A percentile compares a stretch with the other conserved stretches of the same genome.
Conservation (phyloP, 92 coral and sea anemone genomes). For the Siderastrea radians region DNA sequence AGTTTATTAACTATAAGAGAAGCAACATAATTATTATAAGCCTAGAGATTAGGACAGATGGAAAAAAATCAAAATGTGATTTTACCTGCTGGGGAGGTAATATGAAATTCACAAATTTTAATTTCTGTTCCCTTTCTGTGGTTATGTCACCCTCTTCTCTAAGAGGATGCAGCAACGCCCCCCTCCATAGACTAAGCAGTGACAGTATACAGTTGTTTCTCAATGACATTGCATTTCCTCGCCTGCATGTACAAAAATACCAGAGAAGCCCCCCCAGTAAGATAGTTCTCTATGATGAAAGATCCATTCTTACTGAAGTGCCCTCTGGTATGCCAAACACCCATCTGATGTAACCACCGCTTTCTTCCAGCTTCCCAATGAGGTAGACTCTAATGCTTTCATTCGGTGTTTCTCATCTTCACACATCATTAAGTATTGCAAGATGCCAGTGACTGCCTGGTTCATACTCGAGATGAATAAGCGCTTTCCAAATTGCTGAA, state of each 20-base stretch:
- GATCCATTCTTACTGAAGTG: slow-evolving; percentile 18
- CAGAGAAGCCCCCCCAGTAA: slow-evolving; percentile 61
- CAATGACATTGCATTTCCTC: slow-evolving; percentile 39
- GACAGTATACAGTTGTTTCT: slow-evolving; percentile 46
- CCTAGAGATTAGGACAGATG: too few relatives aligned
- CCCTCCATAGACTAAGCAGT: slow-evolving; percentile 5
- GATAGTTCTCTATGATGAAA: slow-evolving; percentile 52
- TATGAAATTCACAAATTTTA: too few relatives aligned
- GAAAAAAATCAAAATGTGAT: too few relatives aligned
- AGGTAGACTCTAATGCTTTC: not conserved
- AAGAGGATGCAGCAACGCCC: not conserved
- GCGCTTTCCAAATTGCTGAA: not conserved
- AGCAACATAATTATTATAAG: too few relatives aligned
- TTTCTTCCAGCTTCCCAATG: slow-evolving; percentile 34
- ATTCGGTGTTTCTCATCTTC: slow-evolving; percentile 7
- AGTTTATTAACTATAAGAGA: too few relatives aligned
- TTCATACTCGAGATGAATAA: too few relatives aligned
- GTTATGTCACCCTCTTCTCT: too few relatives aligned
- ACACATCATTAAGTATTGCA: slow-evolving; percentile 28
- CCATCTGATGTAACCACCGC: slow-evolving; percentile 45
- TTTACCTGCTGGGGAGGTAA: too few relatives aligned
- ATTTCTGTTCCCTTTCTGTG: too few relatives aligned
- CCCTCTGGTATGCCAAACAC: slow-evolving; percentile 32
- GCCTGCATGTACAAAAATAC: slow-evolving; percentile 55
- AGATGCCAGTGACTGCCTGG: too few relatives aligned